These are phyloP conservation scores for Athripsodes cinereus DNA, from an alignment of 2,888 invertebrate species.

Conservation along the genomic window DNA sequence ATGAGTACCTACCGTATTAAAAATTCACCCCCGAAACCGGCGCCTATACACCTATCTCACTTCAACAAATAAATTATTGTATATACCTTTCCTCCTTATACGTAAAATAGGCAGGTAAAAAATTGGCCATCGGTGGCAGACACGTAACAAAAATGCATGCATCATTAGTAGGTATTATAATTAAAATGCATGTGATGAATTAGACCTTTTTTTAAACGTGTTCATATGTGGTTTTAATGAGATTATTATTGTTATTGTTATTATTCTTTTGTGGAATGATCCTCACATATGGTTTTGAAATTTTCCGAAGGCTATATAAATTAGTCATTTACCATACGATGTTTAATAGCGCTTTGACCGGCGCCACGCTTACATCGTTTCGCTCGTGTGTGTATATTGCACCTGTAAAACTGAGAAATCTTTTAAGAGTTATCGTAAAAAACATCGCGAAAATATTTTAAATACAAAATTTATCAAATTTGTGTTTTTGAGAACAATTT, in stretches of 20 bases:
- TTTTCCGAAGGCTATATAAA: constrained; percentile 43
- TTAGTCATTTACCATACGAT: constrained; percentile 41
- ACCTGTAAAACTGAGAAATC: no score
- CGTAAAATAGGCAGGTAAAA: not conserved
- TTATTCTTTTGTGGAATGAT: constrained; percentile 28
- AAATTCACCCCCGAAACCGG: not conserved
- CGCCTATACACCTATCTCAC: not conserved
- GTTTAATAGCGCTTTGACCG: constrained; percentile 41
- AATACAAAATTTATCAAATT: not conserved
- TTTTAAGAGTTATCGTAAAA: constrained; percentile 17
- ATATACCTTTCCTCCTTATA: not conserved
- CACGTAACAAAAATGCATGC: not conserved
- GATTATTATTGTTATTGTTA: not conserved
- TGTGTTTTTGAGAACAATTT: not conserved
- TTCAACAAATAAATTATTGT: not conserved
- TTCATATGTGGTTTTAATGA: not conserved
- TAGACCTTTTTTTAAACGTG: not conserved
- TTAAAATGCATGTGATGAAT: not conserved
- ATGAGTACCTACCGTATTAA: not conserved
- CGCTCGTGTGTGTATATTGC: not conserved
- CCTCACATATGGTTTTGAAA: constrained; percentile 34
- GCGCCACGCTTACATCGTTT: constrained; percentile 17
- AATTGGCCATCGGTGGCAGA: not conserved
- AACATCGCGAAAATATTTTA: constrained; percentile 10
- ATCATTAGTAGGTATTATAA: not conserved